phyloP scores from a whole-genome alignment of 1,140 invertebrate species.

The Polyergus mexicanus region DNA sequence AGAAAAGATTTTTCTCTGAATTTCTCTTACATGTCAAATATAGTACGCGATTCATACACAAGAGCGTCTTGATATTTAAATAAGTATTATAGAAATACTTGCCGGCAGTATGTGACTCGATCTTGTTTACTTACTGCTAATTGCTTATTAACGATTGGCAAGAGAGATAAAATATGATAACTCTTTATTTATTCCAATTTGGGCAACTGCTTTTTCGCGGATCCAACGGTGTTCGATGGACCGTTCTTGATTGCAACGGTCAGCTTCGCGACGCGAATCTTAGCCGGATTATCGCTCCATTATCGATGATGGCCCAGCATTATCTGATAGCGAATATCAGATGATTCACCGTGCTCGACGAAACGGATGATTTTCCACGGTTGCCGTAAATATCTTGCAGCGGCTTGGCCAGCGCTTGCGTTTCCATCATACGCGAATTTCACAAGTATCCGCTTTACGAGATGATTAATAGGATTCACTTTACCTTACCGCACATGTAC shows the following conservation, averaged over 20 bases:
- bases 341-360: constrained; percentile 20
- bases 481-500: not conserved
- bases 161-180: constrained; percentile 6
- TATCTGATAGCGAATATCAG: constrained; percentile 68
- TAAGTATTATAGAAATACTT: not conserved
- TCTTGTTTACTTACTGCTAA: not conserved
- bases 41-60: not conserved
- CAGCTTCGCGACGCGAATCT: constrained; percentile 47
- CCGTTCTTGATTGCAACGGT: constrained; percentile 19
- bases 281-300: constrained; percentile 49
- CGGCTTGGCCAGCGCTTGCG: not conserved
- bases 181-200: not conserved
- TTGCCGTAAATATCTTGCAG: not conserved
- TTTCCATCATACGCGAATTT: constrained; percentile 58
- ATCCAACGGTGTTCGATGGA: constrained; percentile 24
- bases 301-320: constrained; percentile 41
- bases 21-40: constrained; percentile 4
- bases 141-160: not conserved
- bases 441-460: not conserved
- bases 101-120: constrained; percentile 7
- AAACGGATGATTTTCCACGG: not conserved
- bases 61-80: not conserved
- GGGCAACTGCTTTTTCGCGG: not conserved
- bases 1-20: not conserved
- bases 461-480: constrained; percentile 24